Evolutionary conservation across 2,888 invertebrate genomes (phyloP).

Genomic region (Drosophila picticornis): DNA sequence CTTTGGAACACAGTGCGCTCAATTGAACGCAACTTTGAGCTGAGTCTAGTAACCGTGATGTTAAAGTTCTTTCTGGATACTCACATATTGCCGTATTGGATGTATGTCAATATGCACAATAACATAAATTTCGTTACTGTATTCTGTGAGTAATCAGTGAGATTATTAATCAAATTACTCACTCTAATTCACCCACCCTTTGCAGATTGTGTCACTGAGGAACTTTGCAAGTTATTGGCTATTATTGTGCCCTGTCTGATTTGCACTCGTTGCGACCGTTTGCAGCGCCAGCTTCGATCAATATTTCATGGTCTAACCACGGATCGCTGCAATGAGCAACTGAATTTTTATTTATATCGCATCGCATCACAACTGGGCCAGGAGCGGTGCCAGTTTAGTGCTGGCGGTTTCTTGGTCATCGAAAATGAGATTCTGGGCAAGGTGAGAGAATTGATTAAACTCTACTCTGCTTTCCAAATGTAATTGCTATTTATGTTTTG

Average conservation of each 20-base stretch:
- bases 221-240: slow-evolving; percentile 53
- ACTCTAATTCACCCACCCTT: background rate
- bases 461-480: background rate
- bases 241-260: slow-evolving; percentile 60
- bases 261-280: slow-evolving; percentile 64
- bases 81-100: slow-evolving; percentile 71
- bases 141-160: slow-evolving; percentile 47
- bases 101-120: slow-evolving; percentile 35
- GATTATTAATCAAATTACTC: background rate
- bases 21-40: slow-evolving; percentile 66
- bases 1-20: slow-evolving; percentile 59
- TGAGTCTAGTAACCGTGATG: slow-evolving; percentile 61
- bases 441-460: slow-evolving; percentile 37
- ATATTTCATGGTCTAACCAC: slow-evolving; percentile 42
- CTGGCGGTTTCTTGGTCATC: slow-evolving; percentile 68
- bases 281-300: slow-evolving; percentile 50
- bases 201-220: slow-evolving; percentile 53
- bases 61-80: slow-evolving; percentile 70
- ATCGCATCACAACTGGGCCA: slow-evolving; percentile 71
- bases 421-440: slow-evolving; percentile 71
- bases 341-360: slow-evolving; percentile 52
- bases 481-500: background rate
- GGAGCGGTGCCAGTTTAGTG: slow-evolving; percentile 67
- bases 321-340: slow-evolving; percentile 54
- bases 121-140: background rate